Evolutionary conservation across 1,140 invertebrate genomes (phyloP), one percentile per base, ranked within the genome.

Genomic region (Diorhabda elongata): DNA sequence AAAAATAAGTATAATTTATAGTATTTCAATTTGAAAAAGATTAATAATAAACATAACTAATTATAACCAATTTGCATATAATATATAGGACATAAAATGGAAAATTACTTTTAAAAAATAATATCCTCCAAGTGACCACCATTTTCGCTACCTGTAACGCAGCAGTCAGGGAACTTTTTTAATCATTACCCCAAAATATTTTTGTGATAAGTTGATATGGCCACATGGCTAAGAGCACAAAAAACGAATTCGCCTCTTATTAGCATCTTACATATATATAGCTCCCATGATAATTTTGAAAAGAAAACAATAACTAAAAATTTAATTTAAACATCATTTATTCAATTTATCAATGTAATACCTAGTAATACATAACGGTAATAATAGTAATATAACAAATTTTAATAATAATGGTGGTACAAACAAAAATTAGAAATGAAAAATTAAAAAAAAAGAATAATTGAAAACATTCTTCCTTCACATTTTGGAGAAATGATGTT

Each of bases 341-440:
- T 68, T 63, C 67, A 68, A 68, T 68, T 68, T 68, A 68, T 68
- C 45, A 68, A 67, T 67, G 66, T 67, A 67, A 67, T 67, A 61
- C 66, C 58, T 67, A 61, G 66, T 67, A 61, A 67, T 67, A 67
- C 66, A 67, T 67, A 67, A 67, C 58, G 66, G 66, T 67, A 67
- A 67, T 67, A 60, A 61, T 67, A 60, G 66, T 61, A 67, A 52
- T 52, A 52, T 52, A 26, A 26, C 26, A 26, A 26, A 26, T 26
- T 26, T 26, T 26, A 26, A 26, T 26, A 26, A 26, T 26, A 26
- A 26, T 26, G 26, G 26, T 26, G 26, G 26, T 26, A 26, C 26
- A 26, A 26, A 26, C 26, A 26, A 26, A 26, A 26, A 26, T 26
- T 26, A 26, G 26, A 26, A 26, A 1, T 26, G 26, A 26, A 26